These are phyloP conservation scores for Pithys albifrons DNA, from an alignment of 2,113 vertebrate species.

Conservation along the genomic window DNA sequence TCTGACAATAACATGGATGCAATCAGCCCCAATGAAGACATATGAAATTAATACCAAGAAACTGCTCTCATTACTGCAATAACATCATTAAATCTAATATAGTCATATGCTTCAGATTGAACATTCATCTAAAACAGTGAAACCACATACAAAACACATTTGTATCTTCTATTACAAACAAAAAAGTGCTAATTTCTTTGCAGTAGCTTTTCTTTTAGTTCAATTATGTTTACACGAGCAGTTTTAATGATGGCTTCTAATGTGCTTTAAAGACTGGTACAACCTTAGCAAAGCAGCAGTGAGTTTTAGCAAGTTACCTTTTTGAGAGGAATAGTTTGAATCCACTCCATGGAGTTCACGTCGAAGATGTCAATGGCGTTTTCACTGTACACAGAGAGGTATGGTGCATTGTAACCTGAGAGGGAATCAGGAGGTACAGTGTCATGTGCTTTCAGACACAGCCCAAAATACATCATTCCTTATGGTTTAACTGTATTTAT, in stretches of 20 bases:
- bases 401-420: slow-evolving; percentile 96
- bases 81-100: background rate
- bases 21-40: background rate
- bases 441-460: background rate
- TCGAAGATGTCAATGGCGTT: slow-evolving; percentile 96
- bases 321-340: slow-evolving; percentile 96
- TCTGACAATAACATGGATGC: background rate
- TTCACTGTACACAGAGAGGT: slow-evolving; percentile 98
- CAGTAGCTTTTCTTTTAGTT: background rate
- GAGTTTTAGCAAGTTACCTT: slow-evolving; percentile 81
- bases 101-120: background rate
- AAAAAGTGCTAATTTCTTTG: background rate
- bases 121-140: background rate
- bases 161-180: background rate
- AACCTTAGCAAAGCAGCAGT: background rate
- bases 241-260: background rate
- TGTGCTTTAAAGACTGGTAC: background rate
- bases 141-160: background rate
- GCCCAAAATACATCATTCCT: background rate
- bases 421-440: background rate
- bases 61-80: background rate
- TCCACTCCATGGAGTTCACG: slow-evolving; percentile 98
- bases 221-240: background rate
- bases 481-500: background rate
- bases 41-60: background rate